Percentiles rank a stretch among this genome's conserved stretches.
Conservation (phyloP, 1,140 invertebrate genomes). For the Mizuhopecten yessoensis region DNA sequence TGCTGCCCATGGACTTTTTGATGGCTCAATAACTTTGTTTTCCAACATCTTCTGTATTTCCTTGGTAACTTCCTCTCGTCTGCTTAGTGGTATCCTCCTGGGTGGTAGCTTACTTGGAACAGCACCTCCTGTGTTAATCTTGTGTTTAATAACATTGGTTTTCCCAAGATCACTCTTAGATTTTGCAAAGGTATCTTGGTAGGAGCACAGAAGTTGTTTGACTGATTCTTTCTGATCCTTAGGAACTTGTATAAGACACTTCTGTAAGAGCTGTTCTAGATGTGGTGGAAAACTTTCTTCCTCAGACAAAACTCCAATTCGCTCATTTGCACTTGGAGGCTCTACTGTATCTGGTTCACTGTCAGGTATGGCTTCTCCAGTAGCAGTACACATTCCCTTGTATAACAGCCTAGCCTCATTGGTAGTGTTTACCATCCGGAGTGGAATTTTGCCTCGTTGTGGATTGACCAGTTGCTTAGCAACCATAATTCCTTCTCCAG, state of each 20-base stretch:
- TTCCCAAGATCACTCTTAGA: constrained; percentile 45
- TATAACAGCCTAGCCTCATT: not conserved
- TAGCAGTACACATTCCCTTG: not conserved
- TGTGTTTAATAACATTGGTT: constrained; percentile 56
- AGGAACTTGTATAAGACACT: not conserved
- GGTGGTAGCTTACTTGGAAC: constrained; percentile 48
- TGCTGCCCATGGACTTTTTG: constrained; percentile 69
- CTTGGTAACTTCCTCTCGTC: constrained; percentile 41
- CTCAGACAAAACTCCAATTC: not conserved
- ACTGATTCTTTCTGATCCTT: too few relatives aligned
- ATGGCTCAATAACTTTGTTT: constrained; percentile 57
- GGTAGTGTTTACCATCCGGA: not conserved
- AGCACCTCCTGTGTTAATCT: constrained; percentile 54
- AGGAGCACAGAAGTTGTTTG: constrained; percentile 25
- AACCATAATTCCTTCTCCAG: not conserved
- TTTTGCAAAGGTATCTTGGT: constrained; percentile 45
- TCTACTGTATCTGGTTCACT: not conserved
- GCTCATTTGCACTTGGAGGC: not conserved
- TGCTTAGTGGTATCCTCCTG: constrained; percentile 43
- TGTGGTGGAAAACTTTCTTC: not conserved
- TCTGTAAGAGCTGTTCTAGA: not conserved
- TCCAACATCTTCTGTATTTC: constrained; percentile 57
- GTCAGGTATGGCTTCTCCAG: not conserved
- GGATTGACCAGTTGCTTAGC: not conserved
- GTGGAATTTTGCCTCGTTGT: not conserved